Evolutionary conservation across 2,888 invertebrate species (phyloP), one percentile per base, ranked within the genome.

Genomic region (Eretmocerus hayati): DNA sequence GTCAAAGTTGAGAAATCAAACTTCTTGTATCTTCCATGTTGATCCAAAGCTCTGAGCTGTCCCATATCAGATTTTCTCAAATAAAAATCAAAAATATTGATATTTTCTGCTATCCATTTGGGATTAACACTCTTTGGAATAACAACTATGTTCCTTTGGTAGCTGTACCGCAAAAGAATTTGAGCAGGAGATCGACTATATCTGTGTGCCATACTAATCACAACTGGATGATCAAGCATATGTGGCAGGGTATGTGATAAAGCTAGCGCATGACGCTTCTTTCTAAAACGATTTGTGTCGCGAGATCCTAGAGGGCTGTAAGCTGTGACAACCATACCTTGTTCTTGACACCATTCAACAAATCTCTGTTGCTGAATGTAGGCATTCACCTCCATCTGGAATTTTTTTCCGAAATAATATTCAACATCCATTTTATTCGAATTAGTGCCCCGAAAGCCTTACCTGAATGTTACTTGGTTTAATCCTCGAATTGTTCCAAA

Each of bases 111-210:
- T 20, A 90, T 77, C 60, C 88, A 75, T 5, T 76, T 66, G 1
- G 81, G 78, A 61, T 81, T 85, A 2, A 80, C 77, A 66, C 87
- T 88, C 71, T 88, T 89, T 18, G 89, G 88, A 62, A 90, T 86
- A 8, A 85, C 84, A 26, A 80, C 75, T 30, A 87, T 72, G 30
- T 78, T 78, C 57, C 81, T 77, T 62, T 84, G 83, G 1, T 85
- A 71, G 39, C 85, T 71, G 62, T 82, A 85, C 54, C 81, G 75
- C 13, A 90, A 72, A 35, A 87, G 68, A 42, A 87, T 74, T 73
- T 89, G 88, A 9, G 83, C 87, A 0, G 83, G 70, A 4, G 81
- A 76, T 67, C 81, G 85, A 0, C 73, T 71, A 61, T 84, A 75
- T 42, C 75, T 75, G 11, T 68, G 66, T 15, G 83, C 78, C 11